Conservation (phyloP, 2,113 vertebrate species). For the Hirundichthys speculiger region DNA sequence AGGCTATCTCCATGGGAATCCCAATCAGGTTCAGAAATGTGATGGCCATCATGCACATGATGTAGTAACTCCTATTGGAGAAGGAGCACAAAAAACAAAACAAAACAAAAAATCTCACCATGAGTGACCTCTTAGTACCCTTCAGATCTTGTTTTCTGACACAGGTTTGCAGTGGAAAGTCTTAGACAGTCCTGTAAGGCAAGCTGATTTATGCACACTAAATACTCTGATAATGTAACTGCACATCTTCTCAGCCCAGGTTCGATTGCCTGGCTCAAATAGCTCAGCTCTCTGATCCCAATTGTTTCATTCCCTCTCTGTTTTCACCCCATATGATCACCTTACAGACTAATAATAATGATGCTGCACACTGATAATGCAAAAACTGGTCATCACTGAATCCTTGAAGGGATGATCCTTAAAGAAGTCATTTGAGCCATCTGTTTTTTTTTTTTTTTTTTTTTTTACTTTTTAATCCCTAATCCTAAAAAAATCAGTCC, state of each 20-base stretch:
- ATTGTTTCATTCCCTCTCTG: constrained; percentile 57
- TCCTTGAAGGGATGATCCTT: not conserved
- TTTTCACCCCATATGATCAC: constrained; percentile 49
- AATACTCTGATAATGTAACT: constrained; percentile 55
- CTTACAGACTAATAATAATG: constrained; percentile 48
- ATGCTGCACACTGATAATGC: constrained; percentile 7
- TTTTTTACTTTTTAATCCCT: no score
- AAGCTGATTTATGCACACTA: constrained; percentile 48
- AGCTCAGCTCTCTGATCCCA: constrained; percentile 51
- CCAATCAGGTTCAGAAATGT: constrained; percentile 80
- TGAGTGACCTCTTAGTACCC: constrained; percentile 3
- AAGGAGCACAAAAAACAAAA: not conserved
- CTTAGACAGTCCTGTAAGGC: constrained; percentile 19
- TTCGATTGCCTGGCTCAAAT: constrained; percentile 57
- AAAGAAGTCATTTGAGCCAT: not conserved
- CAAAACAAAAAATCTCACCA: not conserved
- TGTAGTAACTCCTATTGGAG: constrained; percentile 77
- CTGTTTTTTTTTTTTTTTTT: no score
- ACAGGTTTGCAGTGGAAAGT: constrained; percentile 11
- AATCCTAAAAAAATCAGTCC: no score
- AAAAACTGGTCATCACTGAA: constrained; percentile 5
- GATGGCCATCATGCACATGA: constrained; percentile 80
- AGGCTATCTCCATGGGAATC: constrained; percentile 81
- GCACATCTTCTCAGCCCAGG: constrained; percentile 28
- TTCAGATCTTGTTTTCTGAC: constrained; percentile 11